Evolutionary conservation across 2,888 invertebrate species (phyloP), one percentile per base, ranked within the genome.

Genomic region (Conchocele bisecta): DNA sequence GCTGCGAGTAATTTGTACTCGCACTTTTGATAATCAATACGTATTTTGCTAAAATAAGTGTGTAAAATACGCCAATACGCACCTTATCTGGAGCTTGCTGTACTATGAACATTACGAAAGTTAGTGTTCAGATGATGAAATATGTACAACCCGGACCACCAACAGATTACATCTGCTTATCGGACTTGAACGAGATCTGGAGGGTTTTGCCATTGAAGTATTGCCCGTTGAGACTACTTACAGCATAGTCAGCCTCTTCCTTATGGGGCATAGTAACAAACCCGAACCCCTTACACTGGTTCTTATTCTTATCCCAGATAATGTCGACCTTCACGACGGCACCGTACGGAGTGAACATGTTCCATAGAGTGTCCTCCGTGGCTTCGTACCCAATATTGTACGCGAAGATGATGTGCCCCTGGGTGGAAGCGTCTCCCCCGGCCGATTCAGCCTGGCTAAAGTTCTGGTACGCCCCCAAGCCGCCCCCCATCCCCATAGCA

Each of bases 251-350:
- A 17, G 91, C 91, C 60, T 91, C 91, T 35, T 89, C 86, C 70
- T 87, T 87, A 74, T 88, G 88, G 22, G 87, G 81, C 91, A 91
- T 91, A 9, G 91, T 91, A 29, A 91, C 91, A 84, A 91, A 91
- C 2, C 91, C 91, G 75, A 87, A 91, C 3, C 91, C 91, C 73
- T 91, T 91, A 73, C 90, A 88, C 70, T 86, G 81, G 59, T 88
- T 87, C 64, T 88, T 87, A 15, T 83, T 77, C 53, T 84, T 84
- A 68, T 91, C 91, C 67, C 89, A 81, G 39, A 91, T 90, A 4
- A 91, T 88, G 75, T 90, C 90, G n/a, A 90, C 90, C 71, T 91
- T 91, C 63, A 86, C 83, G 5, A 91, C 88, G 13, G 86, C 86
- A n/a, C 91, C 91, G 76, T 88, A 91, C 0, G 88, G 88, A 5